These are phyloP conservation scores for Lytechinus variegatus DNA, from an alignment of 35 echinoderm and acorn worm genomes.

Conservation along the genomic window DNA sequence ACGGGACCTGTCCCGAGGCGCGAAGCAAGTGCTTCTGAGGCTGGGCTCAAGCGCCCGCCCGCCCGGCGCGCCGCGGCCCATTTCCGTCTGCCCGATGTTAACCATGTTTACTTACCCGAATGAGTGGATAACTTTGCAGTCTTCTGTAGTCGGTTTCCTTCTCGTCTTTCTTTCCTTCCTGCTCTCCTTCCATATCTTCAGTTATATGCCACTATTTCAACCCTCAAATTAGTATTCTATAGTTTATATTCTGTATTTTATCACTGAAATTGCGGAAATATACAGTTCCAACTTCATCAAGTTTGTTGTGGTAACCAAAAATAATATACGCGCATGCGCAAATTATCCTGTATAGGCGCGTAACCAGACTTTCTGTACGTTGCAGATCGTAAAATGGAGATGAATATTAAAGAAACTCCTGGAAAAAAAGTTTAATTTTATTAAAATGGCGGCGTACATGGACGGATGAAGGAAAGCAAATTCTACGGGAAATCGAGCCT, in stretches of 20 bases:
- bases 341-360: not conserved
- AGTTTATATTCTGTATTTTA: not conserved
- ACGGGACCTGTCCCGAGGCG: too few species aligned
- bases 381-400: too few species aligned
- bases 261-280: not conserved
- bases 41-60: too few species aligned
- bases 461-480: not conserved
- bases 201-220: not conserved
- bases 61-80: too few species aligned
- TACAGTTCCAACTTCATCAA: not conserved
- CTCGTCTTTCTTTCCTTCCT: conserved; percentile 98
- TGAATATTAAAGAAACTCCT: not conserved
- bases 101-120: conserved; percentile 64
- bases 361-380: not conserved
- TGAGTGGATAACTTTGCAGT: conserved; percentile 95
- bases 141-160: conserved; percentile 95
- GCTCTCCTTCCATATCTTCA: conserved; percentile 77
- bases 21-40: too few species aligned
- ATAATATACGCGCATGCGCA: conserved; percentile 53
- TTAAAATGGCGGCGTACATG: not conserved
- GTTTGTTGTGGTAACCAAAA: conserved; percentile 69
- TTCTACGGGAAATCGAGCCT: too few species aligned
- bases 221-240: not conserved
- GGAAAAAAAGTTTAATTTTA: not conserved
- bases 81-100: too few species aligned